phyloP scores from a whole-genome alignment of 2,113 vertebrate species.

The Morphnarchus princeps region DNA sequence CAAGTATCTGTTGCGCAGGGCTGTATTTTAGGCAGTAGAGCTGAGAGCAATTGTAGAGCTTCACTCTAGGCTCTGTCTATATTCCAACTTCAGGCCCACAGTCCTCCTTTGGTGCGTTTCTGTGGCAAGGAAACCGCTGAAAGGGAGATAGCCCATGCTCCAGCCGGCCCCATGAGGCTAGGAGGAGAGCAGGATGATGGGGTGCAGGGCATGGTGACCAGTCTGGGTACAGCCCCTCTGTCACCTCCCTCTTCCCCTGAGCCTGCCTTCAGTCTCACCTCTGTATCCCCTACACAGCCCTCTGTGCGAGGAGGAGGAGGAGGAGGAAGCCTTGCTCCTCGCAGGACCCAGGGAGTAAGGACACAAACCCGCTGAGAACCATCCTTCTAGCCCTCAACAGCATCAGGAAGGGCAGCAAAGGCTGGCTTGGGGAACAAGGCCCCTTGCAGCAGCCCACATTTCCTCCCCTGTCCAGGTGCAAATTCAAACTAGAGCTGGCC shows the following conservation, averaged over 20 bases:
- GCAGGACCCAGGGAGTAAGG: neutral
- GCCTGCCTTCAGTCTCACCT: neutral
- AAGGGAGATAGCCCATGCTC: neutral
- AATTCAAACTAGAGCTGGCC: neutral
- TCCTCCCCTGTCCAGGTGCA: neutral
- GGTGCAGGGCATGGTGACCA: neutral
- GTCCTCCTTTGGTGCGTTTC: neutral
- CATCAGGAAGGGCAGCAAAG: neutral
- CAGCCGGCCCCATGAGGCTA: neutral
- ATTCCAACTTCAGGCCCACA: neutral
- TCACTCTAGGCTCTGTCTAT: neutral
- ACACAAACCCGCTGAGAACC: neutral
- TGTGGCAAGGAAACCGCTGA: neutral
- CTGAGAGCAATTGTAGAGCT: neutral
- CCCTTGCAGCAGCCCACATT: neutral
- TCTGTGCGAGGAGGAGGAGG: neutral
- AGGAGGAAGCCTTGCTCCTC: neutral
- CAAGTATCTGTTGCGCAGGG: neutral
- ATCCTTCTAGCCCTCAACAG: neutral
- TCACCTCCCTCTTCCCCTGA: neutral
- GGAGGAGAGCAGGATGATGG: neutral
- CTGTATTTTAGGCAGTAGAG: neutral
- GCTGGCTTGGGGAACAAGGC: neutral
- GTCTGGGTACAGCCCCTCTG: neutral
- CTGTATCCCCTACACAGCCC: accelerated